Conservation (phyloP, 2,113 vertebrate genomes). For the Oreochromis aureus region DNA sequence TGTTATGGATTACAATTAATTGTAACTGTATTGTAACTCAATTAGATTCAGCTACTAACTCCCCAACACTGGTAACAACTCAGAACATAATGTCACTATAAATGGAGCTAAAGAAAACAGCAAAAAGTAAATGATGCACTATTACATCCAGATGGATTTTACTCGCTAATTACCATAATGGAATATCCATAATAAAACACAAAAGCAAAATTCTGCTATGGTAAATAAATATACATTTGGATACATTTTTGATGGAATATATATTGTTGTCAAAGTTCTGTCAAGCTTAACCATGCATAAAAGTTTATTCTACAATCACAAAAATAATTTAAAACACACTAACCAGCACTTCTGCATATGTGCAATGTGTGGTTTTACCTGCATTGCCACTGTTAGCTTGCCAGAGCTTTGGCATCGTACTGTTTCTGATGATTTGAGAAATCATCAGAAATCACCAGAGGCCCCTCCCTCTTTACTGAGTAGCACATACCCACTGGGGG, state of each 20-base stretch:
- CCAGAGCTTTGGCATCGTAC: background rate
- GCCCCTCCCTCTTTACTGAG: background rate
- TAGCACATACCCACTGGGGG: background rate
- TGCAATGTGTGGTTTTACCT: background rate
- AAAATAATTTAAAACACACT: too few species aligned
- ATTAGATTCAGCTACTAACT: background rate
- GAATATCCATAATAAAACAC: background rate
- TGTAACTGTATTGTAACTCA: background rate
- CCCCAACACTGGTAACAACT: background rate
- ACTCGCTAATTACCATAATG: background rate
- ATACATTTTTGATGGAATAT: background rate
- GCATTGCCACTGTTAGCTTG: background rate
- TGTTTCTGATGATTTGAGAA: background rate
- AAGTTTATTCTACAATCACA: too few species aligned
- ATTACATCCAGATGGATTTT: background rate
- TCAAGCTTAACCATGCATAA: background rate
- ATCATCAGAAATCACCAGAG: too few species aligned
- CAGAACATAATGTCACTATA: background rate
- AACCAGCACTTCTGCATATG: background rate
- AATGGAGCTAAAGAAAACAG: background rate
- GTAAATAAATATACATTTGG: background rate
- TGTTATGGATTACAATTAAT: background rate
- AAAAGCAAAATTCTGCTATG: background rate
- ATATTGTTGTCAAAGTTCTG: background rate
- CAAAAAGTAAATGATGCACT: background rate